A percentile compares a stretch with the other conserved stretches of the same genome.
phyloP scores from a whole-genome alignment of 2,888 invertebrate genomes.

The Conops quadrifasciatus region DNA sequence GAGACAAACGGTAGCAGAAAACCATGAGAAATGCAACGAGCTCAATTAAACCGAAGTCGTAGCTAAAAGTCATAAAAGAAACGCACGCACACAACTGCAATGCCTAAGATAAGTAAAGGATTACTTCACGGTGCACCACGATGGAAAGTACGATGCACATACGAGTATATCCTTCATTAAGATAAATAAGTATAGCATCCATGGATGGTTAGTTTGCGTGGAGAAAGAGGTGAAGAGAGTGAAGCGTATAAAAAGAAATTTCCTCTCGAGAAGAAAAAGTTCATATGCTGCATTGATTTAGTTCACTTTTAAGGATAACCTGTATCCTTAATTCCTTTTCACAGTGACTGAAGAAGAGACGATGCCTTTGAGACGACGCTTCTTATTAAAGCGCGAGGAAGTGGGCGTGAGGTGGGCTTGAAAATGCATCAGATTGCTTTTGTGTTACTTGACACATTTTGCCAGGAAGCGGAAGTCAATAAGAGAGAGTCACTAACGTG shows the following conservation, averaged over 20 bases:
- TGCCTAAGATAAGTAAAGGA: conserved; percentile 32
- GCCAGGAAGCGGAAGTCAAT: conserved; percentile 7
- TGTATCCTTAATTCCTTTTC: not conserved
- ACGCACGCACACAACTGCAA: conserved; percentile 18
- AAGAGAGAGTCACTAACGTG: not conserved
- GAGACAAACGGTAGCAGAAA: conserved; percentile 12
- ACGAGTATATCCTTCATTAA: conserved; percentile 12
- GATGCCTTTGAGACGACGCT: too few species aligned
- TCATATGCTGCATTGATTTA: too few species aligned
- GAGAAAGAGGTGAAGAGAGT: not conserved
- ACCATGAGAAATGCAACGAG: conserved; percentile 8
- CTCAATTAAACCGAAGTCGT: conserved; percentile 16
- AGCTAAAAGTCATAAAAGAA: conserved; percentile 33
- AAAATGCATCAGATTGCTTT: too few species aligned
- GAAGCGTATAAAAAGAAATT: not conserved
- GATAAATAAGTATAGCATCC: not conserved
- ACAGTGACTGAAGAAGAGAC: too few species aligned
- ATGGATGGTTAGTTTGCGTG: not conserved
- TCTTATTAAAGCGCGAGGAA: too few species aligned
- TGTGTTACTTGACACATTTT: conserved; percentile 17
- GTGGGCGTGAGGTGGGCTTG: too few species aligned
- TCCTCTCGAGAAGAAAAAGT: too few species aligned
- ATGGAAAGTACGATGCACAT: not conserved
- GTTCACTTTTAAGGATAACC: not conserved
- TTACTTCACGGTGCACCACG: conserved; percentile 9